Base-by-base conservation (phyloP, 2,113 vertebrate species). In the Amphilophus citrinellus region DNA sequence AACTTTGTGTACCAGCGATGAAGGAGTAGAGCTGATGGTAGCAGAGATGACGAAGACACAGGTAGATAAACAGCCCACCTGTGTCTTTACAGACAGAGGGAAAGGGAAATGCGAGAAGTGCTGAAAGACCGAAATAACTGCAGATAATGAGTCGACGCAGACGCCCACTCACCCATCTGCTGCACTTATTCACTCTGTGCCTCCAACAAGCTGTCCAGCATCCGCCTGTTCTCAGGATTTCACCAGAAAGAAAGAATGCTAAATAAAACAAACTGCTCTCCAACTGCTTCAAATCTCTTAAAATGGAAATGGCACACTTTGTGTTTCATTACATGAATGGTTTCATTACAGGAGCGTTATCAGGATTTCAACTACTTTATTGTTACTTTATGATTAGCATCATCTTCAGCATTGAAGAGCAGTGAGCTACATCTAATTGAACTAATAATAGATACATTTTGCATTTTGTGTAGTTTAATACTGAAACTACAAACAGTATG, bases 151-250 rank as follows among this genome's bases (percentile, higher is more conserved):
- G 84, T 86, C 44, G 44, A 79, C 10, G 61, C 84, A 50, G 77
- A 85, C 90, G 20, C 89, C 91, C 82, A 92, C 92, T 76, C 87
- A 10, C 85, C 90, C 90, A 91, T 93, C 90, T 93, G 92, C 84
- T 79, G 82, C 37, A 17, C 73, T 85, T 50, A 71, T 82, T 61
- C 68, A 39, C 87, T 82, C 27, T 53, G 37, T 63, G 65, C 79
- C 58, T 85, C 82, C 57, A 47, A 80, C 44, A 84, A 76, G 63
- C 66, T 24, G 3, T 44, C 82, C 83, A 77, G 80, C 68, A 44
- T 39, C 56, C 53, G 14, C 61, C 39, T 61, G 27, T 35, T 79
- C 50, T 80, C 77, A 61, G 35, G 37, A 61, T 66, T 59, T 83
- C 65, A 60, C 10, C 61, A 87, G 78, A 24, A 76, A 27, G 14